Conservation (phyloP, 2,113 vertebrate genomes). For the Silurus asotus region DNA sequence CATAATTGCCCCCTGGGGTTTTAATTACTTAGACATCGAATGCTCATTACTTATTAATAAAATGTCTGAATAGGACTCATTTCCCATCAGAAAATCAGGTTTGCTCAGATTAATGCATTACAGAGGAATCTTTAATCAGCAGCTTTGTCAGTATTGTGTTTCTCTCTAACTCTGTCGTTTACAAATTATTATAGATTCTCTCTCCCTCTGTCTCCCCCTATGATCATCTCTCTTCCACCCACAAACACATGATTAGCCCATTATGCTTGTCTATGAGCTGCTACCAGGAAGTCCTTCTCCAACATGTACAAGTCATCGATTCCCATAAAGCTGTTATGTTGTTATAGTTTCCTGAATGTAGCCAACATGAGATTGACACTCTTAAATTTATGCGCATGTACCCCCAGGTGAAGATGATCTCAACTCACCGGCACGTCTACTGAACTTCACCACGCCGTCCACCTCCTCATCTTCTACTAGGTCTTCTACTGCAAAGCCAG, state of each 20-base stretch:
- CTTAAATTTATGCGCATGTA: background rate
- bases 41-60: constrained; percentile 31
- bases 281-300: constrained; percentile 20
- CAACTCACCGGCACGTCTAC: background rate
- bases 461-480: background rate
- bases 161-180: background rate
- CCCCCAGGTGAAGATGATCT: constrained; percentile 9
- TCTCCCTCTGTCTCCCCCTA: background rate
- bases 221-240: constrained; percentile 6
- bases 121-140: constrained; percentile 7
- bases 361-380: background rate
- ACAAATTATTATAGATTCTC: background rate
- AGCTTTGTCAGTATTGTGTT: background rate
- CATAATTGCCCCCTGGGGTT: background rate
- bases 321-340: background rate
- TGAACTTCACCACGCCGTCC: background rate
- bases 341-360: background rate
- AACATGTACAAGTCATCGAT: background rate
- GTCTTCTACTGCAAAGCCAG: background rate
- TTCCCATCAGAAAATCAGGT: constrained; percentile 23
- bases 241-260: constrained; percentile 7
- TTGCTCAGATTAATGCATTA: constrained; percentile 20
- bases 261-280: background rate
- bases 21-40: background rate
- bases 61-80: constrained; percentile 10